Evolutionary conservation across 1,140 invertebrate genomes (phyloP).

Genomic region (Drosophila ohnishii): DNA sequence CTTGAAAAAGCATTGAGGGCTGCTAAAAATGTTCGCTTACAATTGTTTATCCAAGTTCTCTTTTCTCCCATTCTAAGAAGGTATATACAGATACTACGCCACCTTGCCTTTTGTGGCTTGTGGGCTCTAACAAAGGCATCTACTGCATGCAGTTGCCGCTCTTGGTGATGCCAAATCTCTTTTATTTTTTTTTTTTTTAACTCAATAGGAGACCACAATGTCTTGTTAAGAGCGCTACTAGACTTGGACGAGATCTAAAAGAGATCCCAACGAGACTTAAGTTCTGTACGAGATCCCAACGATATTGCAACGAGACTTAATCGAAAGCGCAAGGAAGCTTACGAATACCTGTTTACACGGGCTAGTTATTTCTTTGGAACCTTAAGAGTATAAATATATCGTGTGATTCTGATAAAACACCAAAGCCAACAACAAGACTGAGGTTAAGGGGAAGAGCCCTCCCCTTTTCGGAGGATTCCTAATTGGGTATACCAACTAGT

Average conservation of each 20-base stretch:
- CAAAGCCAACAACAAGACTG: neutral
- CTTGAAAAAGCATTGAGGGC: neutral
- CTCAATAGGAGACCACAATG: too few species aligned
- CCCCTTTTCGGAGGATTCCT: neutral
- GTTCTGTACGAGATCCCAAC: too few species aligned
- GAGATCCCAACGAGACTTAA: neutral
- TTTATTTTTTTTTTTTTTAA: too few species aligned
- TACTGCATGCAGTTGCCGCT: neutral
- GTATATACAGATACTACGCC: neutral
- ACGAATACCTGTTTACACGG: neutral
- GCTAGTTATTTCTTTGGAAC: slow-evolving; percentile 2
- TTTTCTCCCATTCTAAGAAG: slow-evolving; percentile 9
- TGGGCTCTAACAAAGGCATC: neutral
- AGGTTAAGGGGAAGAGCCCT: neutral
- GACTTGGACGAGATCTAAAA: neutral
- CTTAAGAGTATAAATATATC: neutral
- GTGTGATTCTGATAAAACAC: slow-evolving; percentile 8
- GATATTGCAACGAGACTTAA: neutral
- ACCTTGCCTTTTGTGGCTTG: neutral
- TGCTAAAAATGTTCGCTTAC: neutral
- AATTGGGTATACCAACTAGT: neutral
- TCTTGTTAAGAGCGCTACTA: too few species aligned
- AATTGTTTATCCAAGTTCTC: neutral
- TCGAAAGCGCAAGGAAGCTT: neutral
- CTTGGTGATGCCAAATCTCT: too few species aligned